Conservation (phyloP, 2,888 invertebrate genomes). For the Leucophora obtusa region DNA sequence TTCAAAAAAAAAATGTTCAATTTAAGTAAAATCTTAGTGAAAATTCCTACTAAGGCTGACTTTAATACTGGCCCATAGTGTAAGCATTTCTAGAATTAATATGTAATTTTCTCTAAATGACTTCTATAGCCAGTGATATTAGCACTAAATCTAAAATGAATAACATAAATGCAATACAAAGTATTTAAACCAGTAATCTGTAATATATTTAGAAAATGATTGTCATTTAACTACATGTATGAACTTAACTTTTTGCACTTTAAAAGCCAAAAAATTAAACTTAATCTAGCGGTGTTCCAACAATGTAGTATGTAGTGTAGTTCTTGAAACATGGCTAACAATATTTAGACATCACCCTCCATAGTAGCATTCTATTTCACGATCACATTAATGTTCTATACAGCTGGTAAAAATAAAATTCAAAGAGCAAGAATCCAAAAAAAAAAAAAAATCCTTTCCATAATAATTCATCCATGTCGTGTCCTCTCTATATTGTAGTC, state of each 20-base stretch:
- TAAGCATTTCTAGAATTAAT: too few relatives aligned
- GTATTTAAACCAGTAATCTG: neutral
- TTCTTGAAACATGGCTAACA: conserved; percentile 52
- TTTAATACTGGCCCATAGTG: too few relatives aligned
- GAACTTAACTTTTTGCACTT: conserved; percentile 53
- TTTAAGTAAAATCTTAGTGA: too few relatives aligned
- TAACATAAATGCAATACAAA: too few relatives aligned
- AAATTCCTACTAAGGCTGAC: too few relatives aligned
- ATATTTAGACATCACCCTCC: conserved; percentile 48
- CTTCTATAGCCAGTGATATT: too few relatives aligned
- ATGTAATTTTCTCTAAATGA: too few relatives aligned
- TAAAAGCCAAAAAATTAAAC: conserved; percentile 7
- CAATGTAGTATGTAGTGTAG: conserved; percentile 7
- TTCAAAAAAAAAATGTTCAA: too few relatives aligned
- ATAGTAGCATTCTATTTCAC: conserved; percentile 36
- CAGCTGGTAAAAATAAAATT: conserved; percentile 41
- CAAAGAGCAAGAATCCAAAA: neutral
- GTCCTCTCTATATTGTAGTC: conserved; percentile 70
- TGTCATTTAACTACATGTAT: conserved; percentile 42
- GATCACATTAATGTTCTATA: conserved; percentile 34
- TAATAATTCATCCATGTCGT: conserved; percentile 69
- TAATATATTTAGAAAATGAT: neutral
- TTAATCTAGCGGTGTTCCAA: conserved; percentile 7
- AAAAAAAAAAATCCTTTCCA: conserved; percentile 43
- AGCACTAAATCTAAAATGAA: too few relatives aligned